Evolutionary conservation across 2,113 vertebrate genomes (phyloP).

Genomic region (Odontophorus gujanensis): DNA sequence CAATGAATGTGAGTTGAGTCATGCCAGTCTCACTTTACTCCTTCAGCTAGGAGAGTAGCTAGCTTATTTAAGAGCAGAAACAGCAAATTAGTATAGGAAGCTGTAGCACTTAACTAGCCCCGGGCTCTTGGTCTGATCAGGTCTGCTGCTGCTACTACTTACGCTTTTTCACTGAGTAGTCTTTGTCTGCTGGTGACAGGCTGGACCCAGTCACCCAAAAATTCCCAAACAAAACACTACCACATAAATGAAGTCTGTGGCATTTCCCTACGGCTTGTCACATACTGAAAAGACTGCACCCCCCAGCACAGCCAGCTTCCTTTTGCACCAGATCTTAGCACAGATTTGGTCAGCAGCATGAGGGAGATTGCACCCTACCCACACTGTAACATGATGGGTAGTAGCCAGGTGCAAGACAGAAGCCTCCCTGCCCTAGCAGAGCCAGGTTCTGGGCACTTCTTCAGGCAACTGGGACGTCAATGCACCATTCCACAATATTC

Average conservation of each 20-base stretch:
- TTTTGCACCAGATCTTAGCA: not conserved
- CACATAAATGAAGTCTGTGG: fast-evolving
- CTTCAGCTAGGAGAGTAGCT: not conserved
- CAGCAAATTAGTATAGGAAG: not conserved
- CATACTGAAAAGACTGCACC: not conserved
- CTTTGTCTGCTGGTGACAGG: not conserved
- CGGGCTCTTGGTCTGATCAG: not conserved
- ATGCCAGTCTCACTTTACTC: not conserved
- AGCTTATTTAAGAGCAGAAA: not conserved
- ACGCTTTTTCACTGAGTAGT: not conserved
- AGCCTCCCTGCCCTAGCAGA: not conserved
- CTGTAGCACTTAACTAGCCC: not conserved
- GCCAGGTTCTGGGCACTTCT: not conserved
- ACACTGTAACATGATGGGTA: fast-evolving
- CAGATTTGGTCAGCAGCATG: fast-evolving
- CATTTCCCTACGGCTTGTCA: not conserved
- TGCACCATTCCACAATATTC: not conserved
- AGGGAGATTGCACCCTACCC: not conserved
- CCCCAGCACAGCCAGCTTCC: not conserved
- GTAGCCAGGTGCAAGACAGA: not conserved
- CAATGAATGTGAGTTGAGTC: not conserved
- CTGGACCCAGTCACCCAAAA: not conserved
- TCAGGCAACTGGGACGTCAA: not conserved
- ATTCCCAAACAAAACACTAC: not conserved
- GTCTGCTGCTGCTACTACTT: not conserved